Base-by-base conservation (phyloP, 1,140 invertebrate genomes). In the Tribolium madens region DNA sequence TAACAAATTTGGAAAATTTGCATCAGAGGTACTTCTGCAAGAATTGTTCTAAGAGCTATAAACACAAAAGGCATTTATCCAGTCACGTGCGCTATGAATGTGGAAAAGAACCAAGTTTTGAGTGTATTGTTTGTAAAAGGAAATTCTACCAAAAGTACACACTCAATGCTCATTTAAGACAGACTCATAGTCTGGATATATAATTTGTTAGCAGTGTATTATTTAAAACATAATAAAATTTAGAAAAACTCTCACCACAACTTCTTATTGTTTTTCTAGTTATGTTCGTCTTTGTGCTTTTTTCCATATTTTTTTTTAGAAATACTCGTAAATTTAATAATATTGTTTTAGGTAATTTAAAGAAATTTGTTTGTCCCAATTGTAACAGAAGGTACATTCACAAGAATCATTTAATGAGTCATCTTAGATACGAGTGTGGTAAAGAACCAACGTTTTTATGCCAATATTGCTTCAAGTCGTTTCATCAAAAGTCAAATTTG, bases 341-440 rank as follows among this genome's bases (percentile, higher is more conserved):
- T 9, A 14, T 64, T 64, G 57, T 64, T 64, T 64, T 64, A 64
- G 57, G 57, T 64, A 9, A 12, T 64, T 31, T 33, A 64, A 64
- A 64, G 57, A 64, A 64, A 64, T 64, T 64, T 64, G 57, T 60
- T 53, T 81, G 80, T 48, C 17, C 31, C 7, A 69, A 74, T 47
- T 93, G 91, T 75, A 88, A 89, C 48, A 89, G 90, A 78, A 88
- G 86, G 21, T 93, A 92, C 83, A 87, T 88, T 78, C 86, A 90
- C 12, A 91, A 91, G 81, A 88, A 90, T 18, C 89, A 89, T 26
- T 80, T 91, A 46, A 88, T 88, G 68, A 87, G 89, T 5, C 91
- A 93, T 73, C 84, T 89, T 71, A 88, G 89, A 17, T 83, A 80
- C 36, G 80, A 81, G 42, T 86, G 85, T 64, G 81, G 81, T 18